Evolutionary conservation across 2,888 invertebrate species (phyloP), one percentile per base, ranked within the genome.

Genomic region (Seira musarum): DNA sequence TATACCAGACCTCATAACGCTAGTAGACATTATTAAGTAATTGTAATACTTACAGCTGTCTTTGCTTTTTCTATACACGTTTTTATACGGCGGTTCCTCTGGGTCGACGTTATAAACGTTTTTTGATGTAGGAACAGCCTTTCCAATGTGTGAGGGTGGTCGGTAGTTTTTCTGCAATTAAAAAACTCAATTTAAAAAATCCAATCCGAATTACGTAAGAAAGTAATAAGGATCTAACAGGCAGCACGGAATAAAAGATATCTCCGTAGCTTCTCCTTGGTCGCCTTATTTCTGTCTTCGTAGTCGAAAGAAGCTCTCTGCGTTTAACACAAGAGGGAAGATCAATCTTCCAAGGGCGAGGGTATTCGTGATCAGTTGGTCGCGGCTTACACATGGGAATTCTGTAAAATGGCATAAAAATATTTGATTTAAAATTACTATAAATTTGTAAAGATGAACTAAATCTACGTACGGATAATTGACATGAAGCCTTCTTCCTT

Each of bases 81-180:
- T 63, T 13, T 82, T 77, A 63, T 75, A 80, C 2, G 19, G 2
- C 1, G 72, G 76, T 24, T 77, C 40, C 1, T 70, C 66, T 0
- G 84, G 84, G 53, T 84, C 79, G 0, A 75, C 83, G 49, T 85
- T 81, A 25, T 85, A 85, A n/a, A 84, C 74, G 46, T 85, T 76
- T 46, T 22, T 21, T 0, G 84, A 81, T 8, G 83, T n/a, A 0
- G 85, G 84, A 24, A 85, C 83, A 21, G 77, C 74, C 0, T 63
- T 49, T 13, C 85, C 85, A 2, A 65, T 10, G 0, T 6, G 1
- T 0, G 84, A 84, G 0, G 85, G 85, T 30, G 85, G 85, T 13
- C 85, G 71, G 53, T 85, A 85, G 46, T 85, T 85, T 2, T 15
- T 22, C 81, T 82, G 76, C 25, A 64, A 60, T 30, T 5, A 30